These are phyloP conservation scores for Pelecanus crispus DNA, from an alignment of 2,113 vertebrate species.

Conservation along the genomic window DNA sequence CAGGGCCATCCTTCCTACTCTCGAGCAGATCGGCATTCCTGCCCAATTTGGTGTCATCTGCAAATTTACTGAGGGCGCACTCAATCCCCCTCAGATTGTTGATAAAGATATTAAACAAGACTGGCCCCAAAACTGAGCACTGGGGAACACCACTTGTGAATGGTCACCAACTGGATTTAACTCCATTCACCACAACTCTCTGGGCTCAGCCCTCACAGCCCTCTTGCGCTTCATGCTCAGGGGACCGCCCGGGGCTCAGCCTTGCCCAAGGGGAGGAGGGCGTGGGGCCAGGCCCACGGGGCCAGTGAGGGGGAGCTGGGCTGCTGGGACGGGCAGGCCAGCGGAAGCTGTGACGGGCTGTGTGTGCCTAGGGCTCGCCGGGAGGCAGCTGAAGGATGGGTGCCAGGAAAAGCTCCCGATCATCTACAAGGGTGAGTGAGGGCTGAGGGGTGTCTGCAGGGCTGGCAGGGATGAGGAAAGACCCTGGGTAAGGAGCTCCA, in stretches of 20 bases:
- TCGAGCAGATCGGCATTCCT: too few species aligned
- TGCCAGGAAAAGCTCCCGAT: background rate
- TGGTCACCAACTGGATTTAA: too few species aligned
- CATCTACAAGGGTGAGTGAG: background rate
- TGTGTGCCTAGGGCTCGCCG: background rate
- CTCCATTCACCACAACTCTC: too few species aligned
- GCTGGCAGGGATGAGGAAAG: background rate
- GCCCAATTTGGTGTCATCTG: too few species aligned
- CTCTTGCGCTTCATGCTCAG: background rate
- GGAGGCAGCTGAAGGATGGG: background rate
- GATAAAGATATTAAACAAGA: too few species aligned
- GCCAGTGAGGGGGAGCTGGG: background rate
- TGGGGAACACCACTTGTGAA: too few species aligned
- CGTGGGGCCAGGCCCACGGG: accelerated
- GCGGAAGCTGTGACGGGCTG: background rate
- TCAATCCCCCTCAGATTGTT: too few species aligned
- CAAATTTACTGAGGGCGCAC: too few species aligned
- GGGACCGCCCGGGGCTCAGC: background rate
- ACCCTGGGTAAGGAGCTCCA: background rate
- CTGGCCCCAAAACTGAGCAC: too few species aligned
- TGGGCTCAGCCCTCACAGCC: background rate
- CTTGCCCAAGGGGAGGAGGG: background rate
- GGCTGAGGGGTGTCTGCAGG: background rate
- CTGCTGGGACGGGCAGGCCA: background rate
- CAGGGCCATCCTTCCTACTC: too few species aligned